Evolutionary conservation across 2,888 invertebrate species (phyloP).

Genomic region (Invenusta paracnida): DNA sequence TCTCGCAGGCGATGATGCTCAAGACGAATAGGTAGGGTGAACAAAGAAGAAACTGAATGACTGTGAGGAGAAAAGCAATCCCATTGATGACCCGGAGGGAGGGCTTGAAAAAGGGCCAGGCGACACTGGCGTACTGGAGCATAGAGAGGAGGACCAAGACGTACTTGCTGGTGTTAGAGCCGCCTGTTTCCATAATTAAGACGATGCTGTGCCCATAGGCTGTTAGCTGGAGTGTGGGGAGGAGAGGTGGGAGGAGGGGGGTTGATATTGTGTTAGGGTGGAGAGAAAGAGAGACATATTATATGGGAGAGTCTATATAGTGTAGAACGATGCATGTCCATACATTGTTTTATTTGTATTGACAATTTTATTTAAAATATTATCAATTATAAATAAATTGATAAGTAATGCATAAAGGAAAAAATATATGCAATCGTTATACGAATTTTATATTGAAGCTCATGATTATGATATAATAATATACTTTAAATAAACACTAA

Average conservation of each 20-base stretch:
- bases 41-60: conserved; percentile 33
- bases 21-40: conserved; percentile 14
- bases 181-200: conserved; percentile 36
- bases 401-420: too few relatives aligned
- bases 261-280: too few relatives aligned
- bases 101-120: conserved; percentile 31
- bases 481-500: too few relatives aligned
- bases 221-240: not conserved
- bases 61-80: not conserved
- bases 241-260: too few relatives aligned
- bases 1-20: not conserved
- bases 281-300: too few relatives aligned
- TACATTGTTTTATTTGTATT: not conserved
- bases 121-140: conserved; percentile 12
- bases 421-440: too few relatives aligned
- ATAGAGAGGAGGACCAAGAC: conserved; percentile 13
- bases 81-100: not conserved
- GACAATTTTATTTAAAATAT: not conserved
- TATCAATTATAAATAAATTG: not conserved
- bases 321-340: too few relatives aligned
- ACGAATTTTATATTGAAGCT: too few relatives aligned
- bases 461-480: too few relatives aligned
- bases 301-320: too few relatives aligned
- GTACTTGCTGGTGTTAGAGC: conserved; percentile 39
- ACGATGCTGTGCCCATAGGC: conserved; percentile 11